Conservation (phyloP, 2,797 vertebrate species). For the Oryzias sinensis region DNA sequence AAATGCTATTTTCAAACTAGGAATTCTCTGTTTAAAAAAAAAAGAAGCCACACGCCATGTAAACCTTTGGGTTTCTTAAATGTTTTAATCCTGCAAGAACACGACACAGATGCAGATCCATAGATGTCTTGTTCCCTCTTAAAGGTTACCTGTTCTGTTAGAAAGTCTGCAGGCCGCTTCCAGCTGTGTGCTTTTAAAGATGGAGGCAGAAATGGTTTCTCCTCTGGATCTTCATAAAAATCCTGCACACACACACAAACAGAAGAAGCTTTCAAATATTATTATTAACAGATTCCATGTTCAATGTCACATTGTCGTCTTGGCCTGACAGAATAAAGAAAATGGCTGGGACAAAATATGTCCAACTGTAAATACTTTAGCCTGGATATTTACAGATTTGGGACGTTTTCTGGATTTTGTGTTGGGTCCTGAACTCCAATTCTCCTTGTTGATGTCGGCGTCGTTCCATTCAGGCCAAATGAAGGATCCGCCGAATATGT, state of each 20-base stretch:
- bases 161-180: slow-evolving; percentile 88
- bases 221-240: slow-evolving; percentile 90
- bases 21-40: not conserved
- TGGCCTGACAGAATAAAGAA: not conserved
- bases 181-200: slow-evolving; percentile 85
- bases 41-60: not conserved
- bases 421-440: slow-evolving; percentile 83
- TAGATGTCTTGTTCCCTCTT: not conserved
- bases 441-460: slow-evolving; percentile 85
- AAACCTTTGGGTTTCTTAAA: not conserved
- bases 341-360: not conserved
- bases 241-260: slow-evolving; percentile 62
- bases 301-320: too few relatives aligned
- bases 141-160: slow-evolving; percentile 78
- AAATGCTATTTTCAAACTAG: not conserved
- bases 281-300: not conserved
- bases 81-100: too few relatives aligned
- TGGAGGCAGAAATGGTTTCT: slow-evolving; percentile 83
- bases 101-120: not conserved
- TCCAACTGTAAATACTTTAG: not conserved
- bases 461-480: slow-evolving; percentile 96
- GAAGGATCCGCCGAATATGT: slow-evolving; percentile 57
- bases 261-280: not conserved
- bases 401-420: slow-evolving; percentile 78
- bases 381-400: slow-evolving; percentile 70